These are phyloP conservation scores for Tauraco erythrolophus DNA, from an alignment of 2,113 vertebrate genomes.

Conservation along the genomic window DNA sequence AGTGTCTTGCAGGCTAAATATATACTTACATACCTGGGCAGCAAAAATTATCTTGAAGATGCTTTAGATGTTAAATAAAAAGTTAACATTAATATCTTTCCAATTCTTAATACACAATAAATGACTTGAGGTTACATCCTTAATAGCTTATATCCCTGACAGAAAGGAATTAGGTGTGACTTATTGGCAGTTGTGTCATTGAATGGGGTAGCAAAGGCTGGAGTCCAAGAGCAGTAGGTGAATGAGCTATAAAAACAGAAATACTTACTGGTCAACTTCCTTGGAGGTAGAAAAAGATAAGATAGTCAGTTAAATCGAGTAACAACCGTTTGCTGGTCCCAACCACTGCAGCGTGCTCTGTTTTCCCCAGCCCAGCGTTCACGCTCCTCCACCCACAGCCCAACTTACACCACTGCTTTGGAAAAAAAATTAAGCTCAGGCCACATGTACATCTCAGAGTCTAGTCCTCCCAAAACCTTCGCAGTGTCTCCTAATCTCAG, in stretches of 20 bases:
- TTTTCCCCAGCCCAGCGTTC: neutral
- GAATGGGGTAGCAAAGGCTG: constrained; percentile 89
- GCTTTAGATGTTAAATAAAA: constrained; percentile 75
- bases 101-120: constrained; percentile 74
- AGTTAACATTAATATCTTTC: constrained; percentile 78
- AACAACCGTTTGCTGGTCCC: neutral
- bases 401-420: no score
- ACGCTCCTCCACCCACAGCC: neutral
- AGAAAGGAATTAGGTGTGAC: constrained; percentile 84
- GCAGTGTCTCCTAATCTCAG: neutral
- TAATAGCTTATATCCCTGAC: constrained; percentile 78
- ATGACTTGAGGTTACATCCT: constrained; percentile 71
- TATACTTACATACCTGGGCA: constrained; percentile 74
- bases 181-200: constrained; percentile 91
- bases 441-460: rapidly evolving
- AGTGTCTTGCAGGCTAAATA: constrained; percentile 84
- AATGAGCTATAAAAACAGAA: constrained; percentile 86
- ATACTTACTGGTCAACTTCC: constrained; percentile 64
- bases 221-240: constrained; percentile 88
- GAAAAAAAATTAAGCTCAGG: neutral
- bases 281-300: neutral
- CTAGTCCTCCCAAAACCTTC: neutral
- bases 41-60: constrained; percentile 71
- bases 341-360: neutral
- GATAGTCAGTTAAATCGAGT: neutral